Conservation (phyloP, 1,140 invertebrate genomes). For the Drosophila ironensis region DNA sequence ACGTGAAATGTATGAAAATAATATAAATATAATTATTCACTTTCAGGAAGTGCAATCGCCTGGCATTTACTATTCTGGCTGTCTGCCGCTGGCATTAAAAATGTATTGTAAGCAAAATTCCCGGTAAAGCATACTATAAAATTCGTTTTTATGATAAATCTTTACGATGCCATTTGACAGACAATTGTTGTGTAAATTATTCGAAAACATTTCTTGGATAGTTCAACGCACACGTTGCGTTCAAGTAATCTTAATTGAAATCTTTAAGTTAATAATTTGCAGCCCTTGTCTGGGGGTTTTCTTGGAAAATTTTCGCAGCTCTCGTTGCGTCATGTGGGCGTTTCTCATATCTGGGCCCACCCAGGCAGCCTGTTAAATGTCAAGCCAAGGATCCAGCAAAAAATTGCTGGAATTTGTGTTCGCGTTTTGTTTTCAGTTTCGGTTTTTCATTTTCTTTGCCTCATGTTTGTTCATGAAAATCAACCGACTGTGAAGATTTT, state of each 20-base stretch:
- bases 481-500: slow-evolving; percentile 52
- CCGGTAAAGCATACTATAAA: slow-evolving; percentile 2
- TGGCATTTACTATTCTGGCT: slow-evolving; percentile 20
- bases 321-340: slow-evolving; percentile 19
- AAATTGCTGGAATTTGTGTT: slow-evolving; percentile 19
- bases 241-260: background rate
- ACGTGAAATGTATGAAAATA: slow-evolving; percentile 13
- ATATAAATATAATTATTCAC: slow-evolving; percentile 31
- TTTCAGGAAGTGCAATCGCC: slow-evolving; percentile 28
- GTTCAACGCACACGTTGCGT: background rate
- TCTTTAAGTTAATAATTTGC: no score
- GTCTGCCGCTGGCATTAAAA: slow-evolving; percentile 45
- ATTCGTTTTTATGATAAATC: slow-evolving; percentile 15
- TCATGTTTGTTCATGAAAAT: background rate
- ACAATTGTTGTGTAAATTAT: slow-evolving; percentile 42
- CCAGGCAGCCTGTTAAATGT: slow-evolving; percentile 12
- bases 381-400: background rate
- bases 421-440: background rate
- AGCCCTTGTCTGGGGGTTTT: no score
- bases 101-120: slow-evolving; percentile 23
- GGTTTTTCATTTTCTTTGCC: background rate
- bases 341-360: background rate
- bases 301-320: background rate
- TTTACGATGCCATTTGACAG: slow-evolving; percentile 26
- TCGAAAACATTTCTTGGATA: background rate